A percentile compares a stretch with the other conserved stretches of the same genome.
Evolutionary conservation across 2,113 vertebrate genomes (phyloP).

Genomic region (Pollachius pollachius): DNA sequence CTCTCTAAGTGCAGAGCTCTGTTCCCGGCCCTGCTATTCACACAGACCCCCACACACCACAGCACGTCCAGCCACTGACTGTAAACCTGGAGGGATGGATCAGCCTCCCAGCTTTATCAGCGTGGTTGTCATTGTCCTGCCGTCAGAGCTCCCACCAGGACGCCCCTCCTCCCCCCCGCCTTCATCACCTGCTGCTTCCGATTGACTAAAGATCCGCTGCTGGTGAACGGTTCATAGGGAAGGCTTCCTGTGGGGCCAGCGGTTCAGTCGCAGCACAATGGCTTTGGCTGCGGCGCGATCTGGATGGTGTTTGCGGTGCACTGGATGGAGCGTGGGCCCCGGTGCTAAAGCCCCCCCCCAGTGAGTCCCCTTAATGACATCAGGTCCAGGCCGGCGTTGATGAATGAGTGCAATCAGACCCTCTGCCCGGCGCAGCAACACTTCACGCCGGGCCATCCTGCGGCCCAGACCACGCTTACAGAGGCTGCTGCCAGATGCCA

Average conservation of each 20-base stretch:
- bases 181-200: background rate
- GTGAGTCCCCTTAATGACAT: constrained; percentile 29
- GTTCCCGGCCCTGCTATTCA: no score
- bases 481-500: constrained; percentile 9
- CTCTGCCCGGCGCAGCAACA: background rate
- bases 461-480: constrained; percentile 4
- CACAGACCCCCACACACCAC: no score
- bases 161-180: background rate
- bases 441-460: background rate
- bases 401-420: constrained; percentile 13
- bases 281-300: constrained; percentile 1
- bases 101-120: constrained; percentile 17
- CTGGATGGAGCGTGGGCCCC: no score
- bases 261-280: constrained; percentile 2
- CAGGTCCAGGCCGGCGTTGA: constrained; percentile 22
- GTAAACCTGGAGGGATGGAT: constrained; percentile 21
- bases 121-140: constrained; percentile 3
- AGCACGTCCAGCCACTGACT: constrained; percentile 6
- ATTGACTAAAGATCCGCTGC: background rate
- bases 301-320: background rate
- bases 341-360: no score
- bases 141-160: constrained; percentile 18
- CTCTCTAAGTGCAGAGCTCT: no score
- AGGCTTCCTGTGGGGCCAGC: background rate
- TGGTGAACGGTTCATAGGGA: background rate